phyloP scores from a whole-genome alignment of 1,140 invertebrate genomes.

The Drosophila elegans region DNA sequence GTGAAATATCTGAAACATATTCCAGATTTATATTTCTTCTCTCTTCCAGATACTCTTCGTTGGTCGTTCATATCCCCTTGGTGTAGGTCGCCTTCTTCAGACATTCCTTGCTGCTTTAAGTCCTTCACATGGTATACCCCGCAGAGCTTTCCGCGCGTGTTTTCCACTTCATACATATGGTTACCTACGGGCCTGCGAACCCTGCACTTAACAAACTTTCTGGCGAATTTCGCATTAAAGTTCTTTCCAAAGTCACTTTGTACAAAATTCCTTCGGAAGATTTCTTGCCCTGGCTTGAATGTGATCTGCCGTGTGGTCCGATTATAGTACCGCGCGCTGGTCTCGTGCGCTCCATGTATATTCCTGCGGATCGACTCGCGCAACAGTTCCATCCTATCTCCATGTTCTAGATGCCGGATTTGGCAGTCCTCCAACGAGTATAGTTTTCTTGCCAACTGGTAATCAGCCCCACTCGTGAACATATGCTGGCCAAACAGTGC shows the following conservation, averaged over 20 bases:
- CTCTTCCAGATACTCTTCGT: background rate
- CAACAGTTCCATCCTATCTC: background rate
- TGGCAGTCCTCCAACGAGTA: background rate
- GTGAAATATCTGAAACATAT: no score
- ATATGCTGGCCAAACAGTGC: background rate
- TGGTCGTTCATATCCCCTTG: background rate
- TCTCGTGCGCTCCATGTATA: no score
- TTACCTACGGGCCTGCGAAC: background rate
- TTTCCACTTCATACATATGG: slow-evolving; percentile 6
- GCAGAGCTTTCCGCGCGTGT: background rate
- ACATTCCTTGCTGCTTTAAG: background rate
- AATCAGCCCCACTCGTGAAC: background rate
- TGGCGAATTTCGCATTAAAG: slow-evolving; percentile 11
- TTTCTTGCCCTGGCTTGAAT: slow-evolving; percentile 7
- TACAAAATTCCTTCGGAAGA: slow-evolving; percentile 3
- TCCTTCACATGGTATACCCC: slow-evolving; percentile 8
- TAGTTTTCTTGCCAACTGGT: background rate
- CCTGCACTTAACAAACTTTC: background rate
- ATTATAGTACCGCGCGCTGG: no score
- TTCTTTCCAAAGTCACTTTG: slow-evolving; percentile 9
- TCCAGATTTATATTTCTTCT: background rate
- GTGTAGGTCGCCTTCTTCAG: no score
- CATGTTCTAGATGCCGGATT: no score
- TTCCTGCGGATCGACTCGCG: no score
- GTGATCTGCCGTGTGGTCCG: no score